Base-by-base conservation (phyloP, 1,140 invertebrate genomes). In the Acromyrmex echinatior region DNA sequence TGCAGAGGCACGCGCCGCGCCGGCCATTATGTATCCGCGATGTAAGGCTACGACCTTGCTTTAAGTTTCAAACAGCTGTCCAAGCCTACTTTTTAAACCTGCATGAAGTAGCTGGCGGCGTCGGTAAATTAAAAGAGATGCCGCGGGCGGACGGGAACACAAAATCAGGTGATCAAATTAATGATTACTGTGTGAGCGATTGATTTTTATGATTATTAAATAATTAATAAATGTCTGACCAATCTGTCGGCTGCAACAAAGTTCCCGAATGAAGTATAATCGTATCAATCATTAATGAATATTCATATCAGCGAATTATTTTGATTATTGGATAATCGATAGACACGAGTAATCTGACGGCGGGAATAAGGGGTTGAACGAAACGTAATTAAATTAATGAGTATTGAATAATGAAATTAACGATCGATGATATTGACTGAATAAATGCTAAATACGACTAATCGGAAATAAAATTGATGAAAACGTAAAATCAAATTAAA, bases 1-100 rank as follows among this genome's bases (percentile, higher is more conserved):
- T 45, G 51, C 74, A 68, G 60, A 63, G 86, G 58, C 78, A 86
- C 71, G 39, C 58, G 74, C 70, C 71, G 39, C 58, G 74, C 70
- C 76, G 35, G 12, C 51, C 58, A 85, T 91, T 86, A 71, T 62
- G 68, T 88, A 91, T 86, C 87, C 86, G 25, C 56, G 25, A 90
- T 73, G 85, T 91, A 92, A 93, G 88, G 86, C 87, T 92, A 88
- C 92, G 93, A 93, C 93, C 93, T 94, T 94, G 92, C 91, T 94
- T 93, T 90, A 92, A 93, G 92, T 90, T 90, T 94, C 88, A 87
- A 94, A 93, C 93, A 94, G 93, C 93, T 93, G 93, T 92, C 93
- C 87, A 88, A 82, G 88, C 86, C 82, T 78, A 88, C 81, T 86
- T 88, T 93, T 92, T 88, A 89, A 92, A 88, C 77, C 86, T 86